Percentiles rank a stretch among this genome's conserved stretches.
Conservation (phyloP, 2,113 vertebrate species). For the Mystacornis crossleyi region DNA sequence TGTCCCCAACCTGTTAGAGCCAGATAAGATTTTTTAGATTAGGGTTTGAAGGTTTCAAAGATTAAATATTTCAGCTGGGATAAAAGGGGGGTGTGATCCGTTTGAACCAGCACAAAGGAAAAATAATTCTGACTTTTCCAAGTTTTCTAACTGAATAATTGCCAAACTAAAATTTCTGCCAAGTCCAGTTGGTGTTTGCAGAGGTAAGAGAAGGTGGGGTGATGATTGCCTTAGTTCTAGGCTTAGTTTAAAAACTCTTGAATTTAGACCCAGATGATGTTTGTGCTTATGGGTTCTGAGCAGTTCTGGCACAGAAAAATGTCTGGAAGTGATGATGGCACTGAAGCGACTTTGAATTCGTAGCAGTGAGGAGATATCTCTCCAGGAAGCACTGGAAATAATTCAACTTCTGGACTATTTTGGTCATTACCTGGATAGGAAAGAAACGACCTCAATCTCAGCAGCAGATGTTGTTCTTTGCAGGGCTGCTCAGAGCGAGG, state of each 20-base stretch:
- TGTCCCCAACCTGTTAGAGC: background rate
- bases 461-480: background rate
- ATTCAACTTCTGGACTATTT: background rate
- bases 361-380: background rate
- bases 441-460: background rate
- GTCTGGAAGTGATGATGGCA: background rate
- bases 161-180: background rate
- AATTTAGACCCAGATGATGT: background rate
- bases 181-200: background rate
- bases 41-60: background rate
- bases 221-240: background rate
- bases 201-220: background rate
- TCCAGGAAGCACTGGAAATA: background rate
- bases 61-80: background rate
- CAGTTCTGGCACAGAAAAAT: background rate
- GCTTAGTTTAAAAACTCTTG: background rate
- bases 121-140: background rate
- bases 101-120: background rate
- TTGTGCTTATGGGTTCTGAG: background rate
- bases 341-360: background rate
- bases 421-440: background rate
- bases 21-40: background rate
- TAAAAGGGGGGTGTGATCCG: accelerated
- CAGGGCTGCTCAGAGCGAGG: background rate
- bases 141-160: background rate